Percentiles rank a stretch among this genome's conserved stretches.
Evolutionary conservation across 1,140 invertebrate species (phyloP).

Genomic region (Nasonia longicornis): DNA sequence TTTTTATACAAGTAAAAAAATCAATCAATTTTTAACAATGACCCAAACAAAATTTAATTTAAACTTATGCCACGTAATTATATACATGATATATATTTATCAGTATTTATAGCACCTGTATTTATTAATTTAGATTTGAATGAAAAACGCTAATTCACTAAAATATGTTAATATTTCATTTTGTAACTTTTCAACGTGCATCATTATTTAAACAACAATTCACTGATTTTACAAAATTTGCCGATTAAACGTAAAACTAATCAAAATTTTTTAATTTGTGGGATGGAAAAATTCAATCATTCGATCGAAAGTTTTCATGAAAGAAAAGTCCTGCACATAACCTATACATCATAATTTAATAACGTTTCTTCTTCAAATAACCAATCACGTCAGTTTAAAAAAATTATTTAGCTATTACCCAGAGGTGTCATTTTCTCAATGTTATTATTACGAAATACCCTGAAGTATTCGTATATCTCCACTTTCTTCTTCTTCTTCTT

Average conservation of each 20-base stretch:
- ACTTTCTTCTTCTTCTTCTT: constrained; percentile 41
- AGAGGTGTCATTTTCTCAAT: constrained; percentile 26
- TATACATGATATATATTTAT: constrained; percentile 27
- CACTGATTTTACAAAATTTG: neutral
- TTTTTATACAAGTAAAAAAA: constrained; percentile 14
- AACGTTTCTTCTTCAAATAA: constrained; percentile 32
- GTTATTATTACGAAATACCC: constrained; percentile 45
- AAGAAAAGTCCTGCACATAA: neutral
- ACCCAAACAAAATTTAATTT: constrained; percentile 9
- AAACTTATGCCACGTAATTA: constrained; percentile 47
- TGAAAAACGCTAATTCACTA: neutral
- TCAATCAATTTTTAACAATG: neutral
- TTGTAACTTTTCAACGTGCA: neutral
- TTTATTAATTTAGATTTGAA: neutral
- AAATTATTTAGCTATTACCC: constrained; percentile 36
- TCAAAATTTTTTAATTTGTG: neutral
- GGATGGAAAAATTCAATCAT: neutral
- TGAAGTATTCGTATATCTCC: constrained; percentile 45
- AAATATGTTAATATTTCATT: neutral
- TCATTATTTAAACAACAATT: neutral
- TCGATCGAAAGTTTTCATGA: neutral
- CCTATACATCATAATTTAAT: constrained; percentile 6
- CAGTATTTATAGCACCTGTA: neutral
- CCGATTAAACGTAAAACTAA: neutral
- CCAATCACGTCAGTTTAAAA: constrained; percentile 12